These are phyloP conservation scores for Phodopus roborovskii DNA, from an alignment of 2,113 vertebrate species.

Conservation along the genomic window DNA sequence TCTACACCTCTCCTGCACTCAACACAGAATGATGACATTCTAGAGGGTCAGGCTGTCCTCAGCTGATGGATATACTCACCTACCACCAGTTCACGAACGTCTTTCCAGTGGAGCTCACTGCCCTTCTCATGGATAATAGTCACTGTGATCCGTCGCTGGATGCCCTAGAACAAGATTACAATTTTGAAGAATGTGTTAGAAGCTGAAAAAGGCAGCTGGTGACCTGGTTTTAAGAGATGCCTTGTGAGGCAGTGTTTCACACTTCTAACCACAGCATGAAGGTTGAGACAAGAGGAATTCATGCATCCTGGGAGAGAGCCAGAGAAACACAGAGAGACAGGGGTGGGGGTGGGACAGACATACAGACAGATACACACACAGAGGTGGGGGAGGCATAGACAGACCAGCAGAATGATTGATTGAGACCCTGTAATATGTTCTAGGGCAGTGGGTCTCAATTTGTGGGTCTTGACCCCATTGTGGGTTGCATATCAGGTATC, in stretches of 20 bases:
- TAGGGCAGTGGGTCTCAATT: not conserved
- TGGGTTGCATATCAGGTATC: not conserved
- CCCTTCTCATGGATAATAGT: slow-evolving; percentile 99
- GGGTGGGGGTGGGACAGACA: not conserved
- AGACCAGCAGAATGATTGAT: not conserved
- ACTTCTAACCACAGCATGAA: not conserved
- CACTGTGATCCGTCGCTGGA: slow-evolving; percentile 96
- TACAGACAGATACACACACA: not conserved
- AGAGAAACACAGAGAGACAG: not conserved
- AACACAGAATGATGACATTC: not conserved
- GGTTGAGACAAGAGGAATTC: not conserved
- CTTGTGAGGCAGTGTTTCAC: not conserved
- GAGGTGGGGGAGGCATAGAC: not conserved
- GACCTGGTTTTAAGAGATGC: not conserved
- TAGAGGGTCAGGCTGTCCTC: not conserved
- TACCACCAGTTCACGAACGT: slow-evolving; percentile 97
- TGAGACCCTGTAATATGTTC: not conserved
- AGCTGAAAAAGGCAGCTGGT: not conserved
- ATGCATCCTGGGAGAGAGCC: not conserved
- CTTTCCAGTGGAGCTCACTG: slow-evolving; percentile 98
- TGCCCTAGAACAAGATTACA: slow-evolving; percentile 88
- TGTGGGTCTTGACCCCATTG: not conserved
- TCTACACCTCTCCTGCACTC: not conserved
- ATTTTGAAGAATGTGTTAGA: not conserved
- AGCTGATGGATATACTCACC: slow-evolving; percentile 87